Percentiles rank a stretch among this genome's conserved stretches.
phyloP scores from a whole-genome alignment of 2,113 vertebrate species.

The Corapipo altera region DNA sequence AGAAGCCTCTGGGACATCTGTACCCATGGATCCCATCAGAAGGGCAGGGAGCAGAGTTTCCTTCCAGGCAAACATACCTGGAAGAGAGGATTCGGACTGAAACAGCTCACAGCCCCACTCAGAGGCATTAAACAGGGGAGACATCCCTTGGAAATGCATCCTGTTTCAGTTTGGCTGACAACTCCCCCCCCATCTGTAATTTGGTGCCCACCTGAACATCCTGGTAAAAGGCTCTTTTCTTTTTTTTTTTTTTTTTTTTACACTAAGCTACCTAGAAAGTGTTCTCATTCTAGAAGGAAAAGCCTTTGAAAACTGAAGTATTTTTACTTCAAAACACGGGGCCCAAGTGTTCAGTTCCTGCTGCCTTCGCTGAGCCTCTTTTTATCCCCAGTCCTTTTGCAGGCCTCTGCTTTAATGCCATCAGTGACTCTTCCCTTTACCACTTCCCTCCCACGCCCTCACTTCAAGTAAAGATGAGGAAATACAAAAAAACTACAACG shows the following conservation, averaged over 20 bases:
- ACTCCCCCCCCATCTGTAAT: not conserved
- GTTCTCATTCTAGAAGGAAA: not conserved
- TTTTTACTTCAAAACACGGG: not conserved
- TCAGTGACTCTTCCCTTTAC: not conserved
- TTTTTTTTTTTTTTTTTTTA: not conserved
- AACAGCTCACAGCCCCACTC: not conserved
- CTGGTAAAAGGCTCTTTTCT: not conserved
- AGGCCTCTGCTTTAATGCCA: not conserved
- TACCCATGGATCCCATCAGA: slow-evolving; percentile 80
- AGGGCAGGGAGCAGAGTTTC: slow-evolving; percentile 79
- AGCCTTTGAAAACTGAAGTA: not conserved
- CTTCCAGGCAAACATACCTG: slow-evolving; percentile 86
- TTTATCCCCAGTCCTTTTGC: not conserved
- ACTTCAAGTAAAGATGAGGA: not conserved
- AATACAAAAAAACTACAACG: not conserved
- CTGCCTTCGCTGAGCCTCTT: not conserved
- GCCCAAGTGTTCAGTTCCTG: not conserved
- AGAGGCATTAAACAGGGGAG: not conserved
- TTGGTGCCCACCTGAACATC: not conserved
- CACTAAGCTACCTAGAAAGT: not conserved
- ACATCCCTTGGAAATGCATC: not conserved
- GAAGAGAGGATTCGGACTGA: not conserved
- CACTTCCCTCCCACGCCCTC: not conserved
- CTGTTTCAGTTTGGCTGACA: not conserved
- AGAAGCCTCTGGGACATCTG: slow-evolving; percentile 82